Conservation (phyloP, 53 echinoderm and acorn worm species). For the Stichopus horrens region DNA sequence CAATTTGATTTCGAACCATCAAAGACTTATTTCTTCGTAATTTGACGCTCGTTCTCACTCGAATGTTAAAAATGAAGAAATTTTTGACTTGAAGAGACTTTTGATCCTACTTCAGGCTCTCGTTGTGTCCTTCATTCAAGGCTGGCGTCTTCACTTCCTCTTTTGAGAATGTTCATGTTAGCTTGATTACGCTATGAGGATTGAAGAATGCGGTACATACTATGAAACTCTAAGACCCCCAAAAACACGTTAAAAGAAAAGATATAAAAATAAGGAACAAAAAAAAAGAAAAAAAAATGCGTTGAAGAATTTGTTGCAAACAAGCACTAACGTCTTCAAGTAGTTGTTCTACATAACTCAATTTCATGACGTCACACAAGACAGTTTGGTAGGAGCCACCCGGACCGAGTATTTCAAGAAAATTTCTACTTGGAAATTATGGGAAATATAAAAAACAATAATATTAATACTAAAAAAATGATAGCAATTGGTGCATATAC, state of each 20-base stretch:
- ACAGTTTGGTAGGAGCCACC: not conserved
- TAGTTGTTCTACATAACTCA: not conserved
- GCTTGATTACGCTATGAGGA: conserved; percentile 2
- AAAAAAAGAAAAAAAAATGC: not conserved
- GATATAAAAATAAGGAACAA: not conserved
- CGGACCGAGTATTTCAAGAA: not conserved
- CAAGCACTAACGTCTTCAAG: not conserved
- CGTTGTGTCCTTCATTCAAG: conserved; percentile 28
- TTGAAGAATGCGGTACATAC: not conserved
- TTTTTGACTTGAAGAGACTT: conserved; percentile 11
- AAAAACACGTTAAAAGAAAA: not conserved
- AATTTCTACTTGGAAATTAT: too few species aligned
- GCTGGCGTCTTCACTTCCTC: conserved; percentile 39
- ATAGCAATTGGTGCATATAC: too few species aligned
- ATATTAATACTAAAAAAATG: too few species aligned
- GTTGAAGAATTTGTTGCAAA: not conserved
- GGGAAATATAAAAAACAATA: too few species aligned
- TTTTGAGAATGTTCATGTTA: conserved; percentile 5
- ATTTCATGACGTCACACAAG: not conserved
- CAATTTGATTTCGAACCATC: conserved; percentile 2
- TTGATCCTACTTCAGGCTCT: conserved; percentile 32
- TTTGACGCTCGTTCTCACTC: conserved; percentile 11
- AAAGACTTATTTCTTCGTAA: conserved; percentile 17
- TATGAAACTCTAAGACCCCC: conserved; percentile 9
- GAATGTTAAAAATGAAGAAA: conserved; percentile 10